Conservation (phyloP, 2,888 invertebrate genomes). For the Ametastegia equiseti region DNA sequence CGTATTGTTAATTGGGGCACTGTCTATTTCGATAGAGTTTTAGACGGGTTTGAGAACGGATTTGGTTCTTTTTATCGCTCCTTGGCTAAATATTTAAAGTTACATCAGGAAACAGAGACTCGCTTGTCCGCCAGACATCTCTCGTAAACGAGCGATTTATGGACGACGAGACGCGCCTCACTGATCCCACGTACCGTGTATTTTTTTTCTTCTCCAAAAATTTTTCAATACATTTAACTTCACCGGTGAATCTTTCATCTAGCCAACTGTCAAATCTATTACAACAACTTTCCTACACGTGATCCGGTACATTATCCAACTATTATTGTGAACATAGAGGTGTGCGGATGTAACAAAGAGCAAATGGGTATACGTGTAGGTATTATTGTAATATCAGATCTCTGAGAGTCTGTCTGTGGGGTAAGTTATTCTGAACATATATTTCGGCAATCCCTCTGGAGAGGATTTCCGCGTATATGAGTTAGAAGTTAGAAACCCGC, state of each 20-base stretch:
- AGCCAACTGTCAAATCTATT: conserved; percentile 7
- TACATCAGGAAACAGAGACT: conserved; percentile 50
- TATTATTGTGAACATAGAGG: no score
- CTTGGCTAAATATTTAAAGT: conserved; percentile 51
- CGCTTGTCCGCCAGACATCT: conserved; percentile 50
- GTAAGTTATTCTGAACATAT: conserved; percentile 42
- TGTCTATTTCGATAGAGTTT: conserved; percentile 47
- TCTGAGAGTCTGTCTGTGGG: background rate
- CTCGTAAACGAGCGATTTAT: conserved; percentile 50
- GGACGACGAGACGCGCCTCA: conserved; percentile 48
- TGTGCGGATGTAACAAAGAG: no score
- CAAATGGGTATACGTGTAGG: no score
- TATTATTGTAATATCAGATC: background rate
- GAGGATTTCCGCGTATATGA: conserved; percentile 53
- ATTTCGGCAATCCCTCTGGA: conserved; percentile 52
- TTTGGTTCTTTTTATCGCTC: conserved; percentile 50
- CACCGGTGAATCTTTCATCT: conserved; percentile 28
- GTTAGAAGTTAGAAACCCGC: no score
- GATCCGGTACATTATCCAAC: background rate
- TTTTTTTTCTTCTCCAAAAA: background rate
- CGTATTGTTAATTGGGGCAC: conserved; percentile 28
- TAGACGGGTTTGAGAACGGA: conserved; percentile 41
- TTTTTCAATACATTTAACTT: conserved; percentile 18
- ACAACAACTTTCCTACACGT: background rate
- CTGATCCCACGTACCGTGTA: conserved; percentile 16